Base-by-base conservation (phyloP, 1,140 invertebrate genomes). In the Drosophila santomea region DNA sequence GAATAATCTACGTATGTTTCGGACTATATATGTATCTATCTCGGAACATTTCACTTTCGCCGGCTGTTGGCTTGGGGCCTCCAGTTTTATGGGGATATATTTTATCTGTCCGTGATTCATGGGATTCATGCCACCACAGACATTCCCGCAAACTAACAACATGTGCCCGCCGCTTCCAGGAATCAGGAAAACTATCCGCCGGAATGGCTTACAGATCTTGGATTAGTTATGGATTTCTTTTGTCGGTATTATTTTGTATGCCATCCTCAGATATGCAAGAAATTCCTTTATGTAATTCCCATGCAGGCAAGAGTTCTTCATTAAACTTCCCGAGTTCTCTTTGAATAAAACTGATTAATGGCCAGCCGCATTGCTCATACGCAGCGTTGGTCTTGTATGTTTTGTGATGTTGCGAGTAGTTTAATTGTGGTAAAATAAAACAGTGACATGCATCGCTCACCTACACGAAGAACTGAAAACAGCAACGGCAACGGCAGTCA, bases 371-470 rank as follows among this genome's bases (percentile, higher is more conserved):
- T 63, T 66, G 44, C 58, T 63, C 43, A 66, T 66, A 62, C 62
- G 58, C 20, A 35, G 14, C 14, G 15, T 62, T n/a, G 35, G 36
- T 43, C 35, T 50, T 17, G 2, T 12, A 35, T 52, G 17, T 44
- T 15, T 10, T 32, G 43, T 41, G 51, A 41, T 44, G 44, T 52
- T 62, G 45, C 10, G 28, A 63, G 52, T 62, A 28, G 55, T 56
- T 71, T 45, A 20, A 54, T 43, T 55, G 25, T 48, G 50, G 48
- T 66, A 8, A 50, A 50, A 25, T 32, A 71, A 55, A 76, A 57
- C 72, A 80, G 61, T 80, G 71, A 80, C 56, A 80, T 69, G 77
- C 56, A 78, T 38, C 74, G 47, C 47, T 35, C 20, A 63, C 47
- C 32, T 32, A 62, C 52, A 77, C 59, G 39, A n/a, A 55, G n/a